Percentiles rank a stretch among this genome's conserved stretches.
Evolutionary conservation across 2,113 vertebrate genomes (phyloP).

Genomic region (Artemisiospiza belli): DNA sequence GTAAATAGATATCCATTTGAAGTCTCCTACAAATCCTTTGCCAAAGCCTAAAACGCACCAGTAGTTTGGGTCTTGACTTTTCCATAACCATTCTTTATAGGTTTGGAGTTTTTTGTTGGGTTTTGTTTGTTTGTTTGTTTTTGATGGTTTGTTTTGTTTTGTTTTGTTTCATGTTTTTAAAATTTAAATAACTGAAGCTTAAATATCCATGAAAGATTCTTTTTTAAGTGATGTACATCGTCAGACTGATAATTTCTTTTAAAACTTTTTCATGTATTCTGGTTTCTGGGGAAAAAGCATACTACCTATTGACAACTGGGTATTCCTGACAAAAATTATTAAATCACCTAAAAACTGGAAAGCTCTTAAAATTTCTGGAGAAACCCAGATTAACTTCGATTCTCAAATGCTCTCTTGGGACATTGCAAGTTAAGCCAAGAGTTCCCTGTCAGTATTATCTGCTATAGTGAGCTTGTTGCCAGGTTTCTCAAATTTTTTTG

Average conservation of each 20-base stretch:
- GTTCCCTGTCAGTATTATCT: neutral
- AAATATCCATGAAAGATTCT: neutral
- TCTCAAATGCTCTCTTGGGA: neutral
- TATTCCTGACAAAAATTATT: neutral
- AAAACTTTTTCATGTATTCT: neutral
- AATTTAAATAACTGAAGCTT: neutral
- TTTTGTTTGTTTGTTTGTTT: neutral
- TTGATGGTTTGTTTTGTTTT: neutral
- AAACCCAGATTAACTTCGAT: neutral
- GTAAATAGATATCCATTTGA: neutral
- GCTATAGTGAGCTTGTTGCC: neutral
- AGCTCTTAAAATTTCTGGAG: neutral
- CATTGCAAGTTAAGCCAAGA: fast-evolving
- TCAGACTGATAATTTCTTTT: neutral
- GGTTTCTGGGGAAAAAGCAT: neutral
- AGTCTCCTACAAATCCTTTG: neutral
- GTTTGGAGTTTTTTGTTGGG: fast-evolving
- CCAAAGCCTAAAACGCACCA: neutral
- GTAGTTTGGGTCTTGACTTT: neutral
- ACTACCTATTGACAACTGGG: neutral
- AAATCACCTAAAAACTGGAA: neutral
- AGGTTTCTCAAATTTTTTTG: neutral
- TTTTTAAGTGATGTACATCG: neutral
- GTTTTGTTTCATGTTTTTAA: neutral
- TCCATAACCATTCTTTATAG: neutral